A percentile compares a stretch with the other conserved stretches of the same genome.
phyloP scores from a whole-genome alignment of 2,888 invertebrate genomes.

The Tridacna crocea region DNA sequence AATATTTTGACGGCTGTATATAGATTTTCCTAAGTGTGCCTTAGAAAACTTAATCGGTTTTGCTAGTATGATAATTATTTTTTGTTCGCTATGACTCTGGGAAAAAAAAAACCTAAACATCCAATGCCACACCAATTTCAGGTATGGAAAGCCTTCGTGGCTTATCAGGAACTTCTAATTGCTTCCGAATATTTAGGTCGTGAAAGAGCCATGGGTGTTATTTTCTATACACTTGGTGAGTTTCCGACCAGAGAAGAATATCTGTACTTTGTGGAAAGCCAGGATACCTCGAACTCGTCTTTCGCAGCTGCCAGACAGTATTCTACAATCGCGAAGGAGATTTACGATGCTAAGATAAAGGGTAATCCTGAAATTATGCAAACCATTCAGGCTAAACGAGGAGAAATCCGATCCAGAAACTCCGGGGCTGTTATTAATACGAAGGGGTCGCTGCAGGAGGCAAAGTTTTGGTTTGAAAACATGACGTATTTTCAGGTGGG shows the following conservation, averaged over 20 bases:
- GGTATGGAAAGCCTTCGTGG: slow-evolving; percentile 78
- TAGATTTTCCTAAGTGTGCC: too few relatives aligned
- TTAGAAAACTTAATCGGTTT: too few relatives aligned
- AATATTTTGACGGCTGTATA: too few relatives aligned
- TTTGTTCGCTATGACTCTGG: too few relatives aligned
- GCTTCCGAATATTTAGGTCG: slow-evolving; percentile 78
- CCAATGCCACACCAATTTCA: neutral
- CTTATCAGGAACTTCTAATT: slow-evolving; percentile 77
- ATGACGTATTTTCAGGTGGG: slow-evolving; percentile 70
- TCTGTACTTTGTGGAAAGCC: slow-evolving; percentile 75
- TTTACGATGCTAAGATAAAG: slow-evolving; percentile 67
- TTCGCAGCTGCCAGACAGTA: slow-evolving; percentile 76
- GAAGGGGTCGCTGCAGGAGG: slow-evolving; percentile 65
- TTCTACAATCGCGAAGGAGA: slow-evolving; percentile 72
- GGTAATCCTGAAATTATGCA: slow-evolving; percentile 60
- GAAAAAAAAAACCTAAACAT: too few relatives aligned
- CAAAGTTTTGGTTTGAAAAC: slow-evolving; percentile 75
- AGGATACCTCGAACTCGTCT: slow-evolving; percentile 72
- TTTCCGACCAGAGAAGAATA: slow-evolving; percentile 75
- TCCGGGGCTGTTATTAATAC: slow-evolving; percentile 60
- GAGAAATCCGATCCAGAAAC: slow-evolving; percentile 69
- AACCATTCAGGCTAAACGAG: slow-evolving; percentile 58
- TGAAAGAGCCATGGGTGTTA: slow-evolving; percentile 76
- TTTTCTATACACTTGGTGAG: slow-evolving; percentile 76
- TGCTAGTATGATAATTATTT: too few relatives aligned